Evolutionary conservation across 2,113 vertebrate genomes (phyloP).

Genomic region (Chlorodrepanis virens): DNA sequence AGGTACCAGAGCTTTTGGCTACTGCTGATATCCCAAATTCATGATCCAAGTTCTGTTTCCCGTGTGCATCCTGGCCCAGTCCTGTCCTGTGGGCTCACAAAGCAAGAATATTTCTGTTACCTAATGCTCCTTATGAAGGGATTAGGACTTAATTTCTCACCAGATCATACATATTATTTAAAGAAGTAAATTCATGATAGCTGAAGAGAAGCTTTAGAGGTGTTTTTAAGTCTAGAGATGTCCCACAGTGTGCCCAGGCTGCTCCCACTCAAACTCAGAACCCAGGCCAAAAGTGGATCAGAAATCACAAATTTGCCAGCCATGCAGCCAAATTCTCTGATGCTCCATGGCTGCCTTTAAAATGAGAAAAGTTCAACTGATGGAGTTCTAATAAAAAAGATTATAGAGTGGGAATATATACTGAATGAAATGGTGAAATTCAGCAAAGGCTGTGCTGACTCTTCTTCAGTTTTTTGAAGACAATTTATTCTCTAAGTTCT

Average conservation of each 20-base stretch:
- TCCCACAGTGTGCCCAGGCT: slow-evolving; percentile 78
- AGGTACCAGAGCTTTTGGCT: not conserved
- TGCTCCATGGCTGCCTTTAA: not conserved
- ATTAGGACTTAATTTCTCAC: slow-evolving; percentile 60
- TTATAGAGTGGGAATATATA: not conserved
- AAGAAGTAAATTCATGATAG: slow-evolving; percentile 80
- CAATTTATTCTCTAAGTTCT: not conserved
- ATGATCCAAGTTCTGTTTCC: not conserved
- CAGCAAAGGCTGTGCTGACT: not conserved
- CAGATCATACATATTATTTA: slow-evolving; percentile 81
- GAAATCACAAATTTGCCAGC: not conserved
- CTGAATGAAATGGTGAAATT: not conserved
- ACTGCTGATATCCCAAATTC: not conserved
- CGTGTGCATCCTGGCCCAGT: not conserved
- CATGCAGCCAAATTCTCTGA: not conserved
- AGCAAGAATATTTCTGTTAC: not conserved
- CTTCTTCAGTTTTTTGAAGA: not conserved
- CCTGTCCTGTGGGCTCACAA: not conserved
- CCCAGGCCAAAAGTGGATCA: slow-evolving; percentile 47
- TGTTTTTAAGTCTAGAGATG: slow-evolving; percentile 71
- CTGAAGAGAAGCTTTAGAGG: slow-evolving; percentile 78
- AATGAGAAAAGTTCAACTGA: not conserved
- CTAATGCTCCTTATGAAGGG: not conserved
- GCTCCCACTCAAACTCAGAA: slow-evolving; percentile 84
- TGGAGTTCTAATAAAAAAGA: not conserved